Conservation (phyloP, 2,888 invertebrate genomes). For the Seira sanloemensis region DNA sequence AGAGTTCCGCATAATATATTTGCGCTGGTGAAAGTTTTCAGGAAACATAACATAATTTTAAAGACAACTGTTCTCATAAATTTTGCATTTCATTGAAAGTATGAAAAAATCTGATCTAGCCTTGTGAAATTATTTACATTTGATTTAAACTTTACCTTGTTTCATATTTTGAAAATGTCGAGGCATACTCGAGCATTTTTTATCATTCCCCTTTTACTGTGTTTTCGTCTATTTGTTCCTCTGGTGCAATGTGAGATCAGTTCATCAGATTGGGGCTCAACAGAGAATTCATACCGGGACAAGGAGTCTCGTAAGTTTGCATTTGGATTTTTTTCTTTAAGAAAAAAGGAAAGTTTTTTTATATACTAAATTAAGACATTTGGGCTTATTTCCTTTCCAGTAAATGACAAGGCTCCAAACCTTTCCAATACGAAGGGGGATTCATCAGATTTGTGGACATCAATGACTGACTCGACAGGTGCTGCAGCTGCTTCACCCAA, state of each 20-base stretch:
- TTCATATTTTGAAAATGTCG: background rate
- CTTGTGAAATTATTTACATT: background rate
- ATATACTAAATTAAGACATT: too few species aligned
- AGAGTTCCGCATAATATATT: background rate
- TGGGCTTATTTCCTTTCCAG: too few species aligned
- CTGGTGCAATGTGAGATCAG: slow-evolving; percentile 21
- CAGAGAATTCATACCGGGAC: slow-evolving; percentile 1
- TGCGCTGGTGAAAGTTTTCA: background rate
- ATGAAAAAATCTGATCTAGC: background rate
- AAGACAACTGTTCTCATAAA: too few species aligned
- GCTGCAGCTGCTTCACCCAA: background rate
- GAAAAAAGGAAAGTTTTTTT: too few species aligned
- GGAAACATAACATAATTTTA: background rate
- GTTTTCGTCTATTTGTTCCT: slow-evolving; percentile 37
- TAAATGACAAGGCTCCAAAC: background rate
- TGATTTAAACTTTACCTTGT: background rate
- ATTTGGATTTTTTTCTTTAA: background rate
- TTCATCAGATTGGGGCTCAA: slow-evolving; percentile 39
- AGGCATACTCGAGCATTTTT: background rate
- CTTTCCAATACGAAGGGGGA: background rate
- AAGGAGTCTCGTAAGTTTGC: background rate
- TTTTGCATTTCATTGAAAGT: background rate
- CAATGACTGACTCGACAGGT: background rate
- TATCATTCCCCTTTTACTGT: slow-evolving; percentile 22
- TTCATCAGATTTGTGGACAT: background rate